phyloP scores from a whole-genome alignment of 2,888 invertebrate species.

The Oscheius sp. region DNA sequence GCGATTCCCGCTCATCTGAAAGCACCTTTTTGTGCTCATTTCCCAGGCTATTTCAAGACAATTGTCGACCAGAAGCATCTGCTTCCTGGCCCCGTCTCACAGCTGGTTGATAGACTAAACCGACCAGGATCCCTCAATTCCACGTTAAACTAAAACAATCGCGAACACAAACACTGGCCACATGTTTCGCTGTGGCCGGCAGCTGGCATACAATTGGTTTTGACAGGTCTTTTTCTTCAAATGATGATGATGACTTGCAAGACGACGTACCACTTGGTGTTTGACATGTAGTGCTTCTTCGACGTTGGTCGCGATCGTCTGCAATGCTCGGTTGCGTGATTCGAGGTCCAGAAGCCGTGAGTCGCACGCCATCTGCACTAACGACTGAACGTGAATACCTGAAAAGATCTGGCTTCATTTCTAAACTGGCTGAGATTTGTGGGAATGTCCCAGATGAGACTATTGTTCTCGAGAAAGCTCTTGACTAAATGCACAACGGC shows the following conservation, averaged over 20 bases:
- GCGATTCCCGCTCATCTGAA: constrained; percentile 71
- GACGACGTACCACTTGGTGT: constrained; percentile 68
- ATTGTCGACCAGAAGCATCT: constrained; percentile 30
- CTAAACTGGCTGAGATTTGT: background rate
- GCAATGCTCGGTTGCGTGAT: constrained; percentile 69
- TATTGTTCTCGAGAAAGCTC: background rate
- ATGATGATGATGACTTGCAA: constrained; percentile 14
- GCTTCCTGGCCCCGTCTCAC: constrained; percentile 30
- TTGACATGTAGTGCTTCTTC: constrained; percentile 73
- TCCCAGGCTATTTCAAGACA: constrained; percentile 7
- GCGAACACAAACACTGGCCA: constrained; percentile 36
- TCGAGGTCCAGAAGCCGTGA: constrained; percentile 72
- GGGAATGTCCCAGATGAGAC: background rate
- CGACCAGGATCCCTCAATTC: constrained; percentile 34
- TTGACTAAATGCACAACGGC: constrained; percentile 2
- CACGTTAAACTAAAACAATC: constrained; percentile 37
- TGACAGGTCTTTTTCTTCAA: background rate
- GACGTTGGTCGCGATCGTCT: constrained; percentile 73
- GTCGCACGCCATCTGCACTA: constrained; percentile 74
- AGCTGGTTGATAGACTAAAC: constrained; percentile 38
- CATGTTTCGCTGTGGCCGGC: constrained; percentile 17
- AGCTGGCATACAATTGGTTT: constrained; percentile 13
- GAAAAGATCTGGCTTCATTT: constrained; percentile 34
- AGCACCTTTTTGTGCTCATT: background rate
- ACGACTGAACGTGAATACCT: constrained; percentile 74